Evolutionary conservation across 2,113 vertebrate genomes (phyloP), one percentile per base, ranked within the genome.

Genomic region (Thymallus thymallus): DNA sequence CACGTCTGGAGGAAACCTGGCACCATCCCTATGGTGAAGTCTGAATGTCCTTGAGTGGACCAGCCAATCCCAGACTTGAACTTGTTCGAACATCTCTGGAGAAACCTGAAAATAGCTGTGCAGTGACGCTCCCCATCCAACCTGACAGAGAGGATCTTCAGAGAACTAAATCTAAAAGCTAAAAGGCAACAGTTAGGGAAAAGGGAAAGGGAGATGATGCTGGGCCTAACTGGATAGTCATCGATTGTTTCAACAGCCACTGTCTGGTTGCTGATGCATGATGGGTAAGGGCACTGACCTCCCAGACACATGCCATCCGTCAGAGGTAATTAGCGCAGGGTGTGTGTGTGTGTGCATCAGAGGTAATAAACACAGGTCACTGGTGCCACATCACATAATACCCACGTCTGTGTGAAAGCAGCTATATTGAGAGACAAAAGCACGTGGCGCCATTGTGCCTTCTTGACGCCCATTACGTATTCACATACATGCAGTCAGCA

Each of bases 221-320:
- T 16, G 2, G 65, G 41, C 62, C 69, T 82, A 73, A 87, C 77
- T 84, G 83, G 74, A 71, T 85, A 77, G 78, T 77, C 78, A 85
- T 82, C 85, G 86, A 85, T 85, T 71, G 71, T 79, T 80, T 85
- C 76, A 77, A 74, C 76, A 73, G 67, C 73, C 77, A 68, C 77
- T 71, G 78, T 80, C 79, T 66, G 55, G 63, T 79, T 65, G 74
- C 77, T 77, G 74, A 80, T 75, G 76, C 76, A 75, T 82, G 71
- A 75, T 65, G 72, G 83, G 68, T 68, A 71, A 63, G 60, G 35
- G 66, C 1, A 32, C 77, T 68, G 73, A 81, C 85, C 79, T 77
- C 68, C 30, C 56, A 41, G 71, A 74, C 78, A 71, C 72, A 46
- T 46, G 55, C 35, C 68, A 79, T 80, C 76, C 63, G 66, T 76